Conservation (phyloP, 2,888 invertebrate genomes). For the Nemotelus pantherinus region DNA sequence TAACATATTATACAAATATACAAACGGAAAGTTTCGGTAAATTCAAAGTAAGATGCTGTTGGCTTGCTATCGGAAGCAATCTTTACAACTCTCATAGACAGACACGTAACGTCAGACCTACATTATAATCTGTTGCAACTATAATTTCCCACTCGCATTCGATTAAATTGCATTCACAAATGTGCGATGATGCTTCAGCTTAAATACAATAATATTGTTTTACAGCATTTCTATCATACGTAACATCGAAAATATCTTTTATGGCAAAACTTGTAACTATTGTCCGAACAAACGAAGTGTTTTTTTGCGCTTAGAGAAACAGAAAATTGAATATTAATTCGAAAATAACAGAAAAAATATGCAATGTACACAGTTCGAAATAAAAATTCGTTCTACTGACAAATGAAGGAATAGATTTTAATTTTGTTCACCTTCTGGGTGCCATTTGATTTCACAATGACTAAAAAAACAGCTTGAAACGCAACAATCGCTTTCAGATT, state of each 20-base stretch:
- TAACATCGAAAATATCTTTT: conserved; percentile 27
- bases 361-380: conserved; percentile 7
- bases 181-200: conserved; percentile 28
- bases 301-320: conserved; percentile 1
- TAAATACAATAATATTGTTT: conserved; percentile 26
- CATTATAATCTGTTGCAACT: no score
- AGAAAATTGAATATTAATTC: not conserved
- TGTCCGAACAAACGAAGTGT: not conserved
- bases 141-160: not conserved
- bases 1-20: not conserved
- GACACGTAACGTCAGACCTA: no score
- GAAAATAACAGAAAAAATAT: not conserved
- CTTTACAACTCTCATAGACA: not conserved
- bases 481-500: not conserved
- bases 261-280: conserved; percentile 37
- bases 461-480: not conserved
- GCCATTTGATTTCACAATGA: not conserved
- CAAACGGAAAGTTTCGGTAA: conserved; percentile 36
- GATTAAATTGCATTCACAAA: not conserved
- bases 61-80: conserved; percentile 1
- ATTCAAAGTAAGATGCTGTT: conserved; percentile 43
- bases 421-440: not conserved
- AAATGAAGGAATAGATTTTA: not conserved
- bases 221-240: conserved; percentile 21
- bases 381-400: conserved; percentile 7